Conservation (phyloP, 2,888 invertebrate species). For the Heliconius charithonia region DNA sequence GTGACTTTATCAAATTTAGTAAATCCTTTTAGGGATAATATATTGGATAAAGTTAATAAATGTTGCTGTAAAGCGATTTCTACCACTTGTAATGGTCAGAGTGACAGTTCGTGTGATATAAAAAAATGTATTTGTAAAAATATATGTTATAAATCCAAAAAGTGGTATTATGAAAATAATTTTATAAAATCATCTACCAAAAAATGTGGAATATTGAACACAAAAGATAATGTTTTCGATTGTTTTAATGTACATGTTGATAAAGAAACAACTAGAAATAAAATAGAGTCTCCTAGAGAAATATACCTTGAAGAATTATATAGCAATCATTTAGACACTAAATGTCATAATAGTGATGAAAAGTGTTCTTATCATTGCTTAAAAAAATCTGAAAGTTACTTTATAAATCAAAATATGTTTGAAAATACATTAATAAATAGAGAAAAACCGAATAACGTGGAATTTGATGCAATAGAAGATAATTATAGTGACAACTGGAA, state of each 20-base stretch:
- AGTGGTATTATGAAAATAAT: slow-evolving; percentile 38
- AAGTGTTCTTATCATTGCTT: not conserved
- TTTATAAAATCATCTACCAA: slow-evolving; percentile 12
- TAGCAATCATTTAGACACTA: not conserved
- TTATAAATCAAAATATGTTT: not conserved
- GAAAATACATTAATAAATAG: not conserved
- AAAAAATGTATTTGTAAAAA: slow-evolving; percentile 58
- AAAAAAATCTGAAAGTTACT: not conserved
- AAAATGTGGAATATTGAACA: not conserved
- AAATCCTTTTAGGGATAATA: not conserved
- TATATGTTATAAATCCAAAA: slow-evolving; percentile 43
- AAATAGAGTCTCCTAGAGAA: not conserved
- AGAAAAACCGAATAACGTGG: not conserved
- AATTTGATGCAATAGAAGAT: slow-evolving; percentile 8
- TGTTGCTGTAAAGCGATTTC: slow-evolving; percentile 55
- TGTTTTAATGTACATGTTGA: not conserved
- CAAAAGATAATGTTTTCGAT: slow-evolving; percentile 1
- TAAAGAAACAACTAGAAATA: slow-evolving; percentile 14
- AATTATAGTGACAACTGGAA: slow-evolving; percentile 50
- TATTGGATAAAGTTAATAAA: slow-evolving; percentile 41
- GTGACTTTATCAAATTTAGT: slow-evolving; percentile 53
- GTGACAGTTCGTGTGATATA: slow-evolving; percentile 51
- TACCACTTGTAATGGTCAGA: slow-evolving; percentile 55
- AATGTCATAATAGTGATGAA: not conserved
- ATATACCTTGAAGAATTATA: not conserved